phyloP scores from a whole-genome alignment of 2,113 vertebrate species.

The Orthochromis indermauri region DNA sequence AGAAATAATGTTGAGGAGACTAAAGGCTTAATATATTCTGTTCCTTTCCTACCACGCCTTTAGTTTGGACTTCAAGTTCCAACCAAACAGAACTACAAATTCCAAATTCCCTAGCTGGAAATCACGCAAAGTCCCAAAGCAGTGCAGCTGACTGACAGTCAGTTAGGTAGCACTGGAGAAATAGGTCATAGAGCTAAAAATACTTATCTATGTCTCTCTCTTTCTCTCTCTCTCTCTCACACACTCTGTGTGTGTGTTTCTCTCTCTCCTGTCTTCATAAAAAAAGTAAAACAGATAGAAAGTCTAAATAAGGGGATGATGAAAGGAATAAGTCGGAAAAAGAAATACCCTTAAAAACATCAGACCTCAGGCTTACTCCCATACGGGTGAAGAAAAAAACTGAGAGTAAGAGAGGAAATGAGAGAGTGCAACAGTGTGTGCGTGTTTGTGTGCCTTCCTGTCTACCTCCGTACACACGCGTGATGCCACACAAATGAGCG shows the following conservation, averaged over 20 bases:
- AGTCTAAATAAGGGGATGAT: constrained; percentile 59
- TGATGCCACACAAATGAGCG: constrained; percentile 40
- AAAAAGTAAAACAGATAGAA: constrained; percentile 51
- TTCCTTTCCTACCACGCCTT: background rate
- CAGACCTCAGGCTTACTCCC: constrained; percentile 49
- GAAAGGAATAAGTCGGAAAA: constrained; percentile 54
- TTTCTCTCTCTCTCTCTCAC: constrained; percentile 20
- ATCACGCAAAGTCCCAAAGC: constrained; percentile 57
- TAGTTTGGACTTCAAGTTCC: constrained; percentile 23
- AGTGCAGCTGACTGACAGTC: constrained; percentile 68
- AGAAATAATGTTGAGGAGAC: background rate
- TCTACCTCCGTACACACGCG: background rate
- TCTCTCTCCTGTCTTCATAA: constrained; percentile 30
- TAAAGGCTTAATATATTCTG: background rate
- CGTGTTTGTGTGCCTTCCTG: background rate
- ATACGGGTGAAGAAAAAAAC: constrained; percentile 29
- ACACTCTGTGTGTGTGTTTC: background rate
- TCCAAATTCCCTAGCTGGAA: constrained; percentile 38
- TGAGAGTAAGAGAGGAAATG: background rate
- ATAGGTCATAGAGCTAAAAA: constrained; percentile 80
- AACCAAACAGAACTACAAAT: constrained; percentile 26
- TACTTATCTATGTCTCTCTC: constrained; percentile 69
- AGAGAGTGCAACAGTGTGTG: constrained; percentile 24
- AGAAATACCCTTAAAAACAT: constrained; percentile 60
- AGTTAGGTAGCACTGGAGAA: constrained; percentile 76